phyloP scores from a whole-genome alignment of 2,113 vertebrate species.

The Haemorhous mexicanus region DNA sequence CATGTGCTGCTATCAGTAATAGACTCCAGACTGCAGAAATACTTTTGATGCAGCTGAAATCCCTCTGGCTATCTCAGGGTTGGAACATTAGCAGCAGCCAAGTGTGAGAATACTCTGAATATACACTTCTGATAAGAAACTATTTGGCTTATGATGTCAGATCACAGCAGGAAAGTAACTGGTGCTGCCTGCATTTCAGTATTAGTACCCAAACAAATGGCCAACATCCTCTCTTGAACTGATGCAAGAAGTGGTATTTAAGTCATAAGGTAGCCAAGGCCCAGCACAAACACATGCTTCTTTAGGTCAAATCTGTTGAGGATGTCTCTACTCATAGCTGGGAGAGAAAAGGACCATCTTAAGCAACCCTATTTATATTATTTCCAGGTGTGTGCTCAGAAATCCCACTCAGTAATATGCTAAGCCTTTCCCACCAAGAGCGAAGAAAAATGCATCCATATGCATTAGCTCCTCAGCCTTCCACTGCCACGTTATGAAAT shows the following conservation, averaged over 20 bases:
- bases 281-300: neutral
- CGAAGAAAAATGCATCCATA: neutral
- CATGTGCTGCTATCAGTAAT: neutral
- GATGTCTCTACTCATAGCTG: neutral
- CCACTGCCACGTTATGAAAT: neutral
- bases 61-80: neutral
- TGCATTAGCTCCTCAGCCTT: neutral
- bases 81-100: neutral
- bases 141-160: neutral
- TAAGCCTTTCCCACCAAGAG: neutral
- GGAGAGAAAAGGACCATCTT: neutral
- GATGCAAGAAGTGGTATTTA: neutral
- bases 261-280: neutral
- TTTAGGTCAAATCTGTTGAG: neutral
- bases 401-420: neutral
- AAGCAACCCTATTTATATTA: neutral
- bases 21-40: neutral
- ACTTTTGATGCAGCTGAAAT: neutral
- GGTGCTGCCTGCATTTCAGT: neutral
- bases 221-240: neutral
- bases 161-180: neutral
- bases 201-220: neutral
- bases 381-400: neutral
- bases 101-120: neutral
- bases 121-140: neutral